Evolutionary conservation across 2,113 vertebrate genomes (phyloP).

Genomic region (Montifringilla adamsi): DNA sequence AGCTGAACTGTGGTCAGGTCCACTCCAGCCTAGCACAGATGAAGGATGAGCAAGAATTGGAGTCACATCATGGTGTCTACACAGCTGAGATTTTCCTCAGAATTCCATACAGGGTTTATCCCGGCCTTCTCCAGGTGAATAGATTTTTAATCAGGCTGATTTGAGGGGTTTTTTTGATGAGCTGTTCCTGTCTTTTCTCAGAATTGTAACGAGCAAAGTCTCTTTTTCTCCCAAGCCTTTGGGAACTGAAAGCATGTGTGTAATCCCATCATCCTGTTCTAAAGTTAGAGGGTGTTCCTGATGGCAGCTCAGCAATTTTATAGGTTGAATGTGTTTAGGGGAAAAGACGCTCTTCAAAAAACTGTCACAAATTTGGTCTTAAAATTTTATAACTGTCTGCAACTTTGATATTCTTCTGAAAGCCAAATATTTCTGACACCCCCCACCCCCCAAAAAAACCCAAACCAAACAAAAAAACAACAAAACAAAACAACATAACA

Average conservation of each 20-base stretch:
- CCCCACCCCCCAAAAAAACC: fast-evolving
- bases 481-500: not conserved
- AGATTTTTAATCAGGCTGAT: not conserved
- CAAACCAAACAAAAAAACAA: not conserved
- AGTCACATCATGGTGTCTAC: not conserved
- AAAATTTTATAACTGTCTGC: not conserved
- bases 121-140: not conserved
- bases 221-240: not conserved
- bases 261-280: not conserved
- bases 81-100: not conserved
- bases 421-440: not conserved
- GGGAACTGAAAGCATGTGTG: not conserved
- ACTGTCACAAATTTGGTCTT: not conserved
- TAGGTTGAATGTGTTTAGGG: not conserved
- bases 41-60: not conserved
- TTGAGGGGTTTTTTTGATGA: fast-evolving
- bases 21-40: not conserved
- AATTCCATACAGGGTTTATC: not conserved
- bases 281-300: not conserved
- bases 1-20: not conserved
- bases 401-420: not conserved
- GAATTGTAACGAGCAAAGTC: not conserved
- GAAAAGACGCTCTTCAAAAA: not conserved
- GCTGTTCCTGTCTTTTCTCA: not conserved
- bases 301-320: not conserved